Evolutionary conservation across 2,888 invertebrate genomes (phyloP).

Genomic region (Troides aeacus): DNA sequence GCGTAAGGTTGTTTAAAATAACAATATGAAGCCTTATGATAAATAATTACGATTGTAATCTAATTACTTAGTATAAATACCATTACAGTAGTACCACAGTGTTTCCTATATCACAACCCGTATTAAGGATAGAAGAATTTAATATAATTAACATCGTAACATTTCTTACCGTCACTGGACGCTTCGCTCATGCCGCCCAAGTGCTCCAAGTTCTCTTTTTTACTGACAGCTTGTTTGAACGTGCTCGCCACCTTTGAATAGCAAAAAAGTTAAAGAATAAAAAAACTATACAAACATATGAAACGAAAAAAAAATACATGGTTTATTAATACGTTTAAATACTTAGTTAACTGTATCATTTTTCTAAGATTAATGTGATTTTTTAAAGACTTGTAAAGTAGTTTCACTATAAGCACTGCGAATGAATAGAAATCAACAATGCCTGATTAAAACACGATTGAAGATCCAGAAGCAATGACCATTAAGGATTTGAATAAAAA

Average conservation of each 20-base stretch:
- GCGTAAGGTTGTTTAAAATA: not conserved
- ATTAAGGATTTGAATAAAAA: too few species aligned
- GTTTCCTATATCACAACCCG: not conserved
- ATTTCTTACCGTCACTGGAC: slow-evolving; percentile 88
- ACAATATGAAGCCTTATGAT: not conserved
- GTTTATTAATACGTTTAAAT: too few species aligned
- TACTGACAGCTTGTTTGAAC: slow-evolving; percentile 95
- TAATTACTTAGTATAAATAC: not conserved
- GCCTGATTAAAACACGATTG: too few species aligned
- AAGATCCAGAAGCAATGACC: too few species aligned
- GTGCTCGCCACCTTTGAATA: slow-evolving; percentile 86
- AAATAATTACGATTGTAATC: not conserved
- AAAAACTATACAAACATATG: too few species aligned
- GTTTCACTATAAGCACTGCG: too few species aligned
- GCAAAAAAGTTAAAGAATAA: slow-evolving; percentile 11
- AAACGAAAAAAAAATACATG: too few species aligned
- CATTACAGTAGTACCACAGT: not conserved
- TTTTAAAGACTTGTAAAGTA: too few species aligned
- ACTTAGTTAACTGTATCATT: too few species aligned
- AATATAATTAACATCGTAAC: not conserved
- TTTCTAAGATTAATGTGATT: too few species aligned
- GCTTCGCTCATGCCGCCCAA: slow-evolving; percentile 96
- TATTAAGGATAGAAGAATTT: not conserved
- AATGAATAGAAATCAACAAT: too few species aligned
- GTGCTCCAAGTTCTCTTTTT: slow-evolving; percentile 94